Base-by-base conservation (phyloP, 2,888 invertebrate genomes). In the Scotopteryx bipunctaria region DNA sequence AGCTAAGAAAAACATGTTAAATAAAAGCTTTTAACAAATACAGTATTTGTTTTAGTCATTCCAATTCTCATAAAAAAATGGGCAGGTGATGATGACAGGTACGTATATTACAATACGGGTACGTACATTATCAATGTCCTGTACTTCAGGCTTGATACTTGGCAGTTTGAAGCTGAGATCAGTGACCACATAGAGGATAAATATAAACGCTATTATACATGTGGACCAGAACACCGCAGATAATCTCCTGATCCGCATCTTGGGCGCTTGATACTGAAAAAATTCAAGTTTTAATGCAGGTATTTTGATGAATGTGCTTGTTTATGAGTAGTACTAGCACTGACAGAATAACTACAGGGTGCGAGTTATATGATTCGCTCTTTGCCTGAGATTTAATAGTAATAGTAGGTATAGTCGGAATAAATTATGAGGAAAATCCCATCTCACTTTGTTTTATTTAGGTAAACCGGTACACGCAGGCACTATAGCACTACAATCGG, bases 161-260 rank as follows among this genome's bases (percentile, higher is more conserved):
- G 91, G 92, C 40, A 93, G 83, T 66, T 92, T 92, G 50, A 93
- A 86, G 47, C 92, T 92, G 42, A 93, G 80, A 74, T 94, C 94
- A 52, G 93, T 93, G 61, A 94, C 92, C 45, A 94, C 85, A 76
- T 94, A 94, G 55, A 94, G 82, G 66, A 93, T 91, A 66, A 93
- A 89, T 61, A 93, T 88, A 66, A 93, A 92, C 16, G 91, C 91
- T 55, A 94, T 76, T 41, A 94, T 85, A 61, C 92, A 86, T 37
- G 92, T 88, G 36, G 92, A 91, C 78, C 93, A 94, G 67, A 93
- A 91, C 54, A 93, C 76, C 11, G 92, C 92, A 13, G 92, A 88
- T 35, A 92, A 73, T 66, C 90, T 84, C 72, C 92, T 84, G 55
- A 93, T 82, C 73, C 92, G 86, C 92, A 93, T 93, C 41, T 57